A percentile compares a stretch with the other conserved stretches of the same genome.
Conservation (phyloP, 2,888 invertebrate genomes). For the Spisula solida region DNA sequence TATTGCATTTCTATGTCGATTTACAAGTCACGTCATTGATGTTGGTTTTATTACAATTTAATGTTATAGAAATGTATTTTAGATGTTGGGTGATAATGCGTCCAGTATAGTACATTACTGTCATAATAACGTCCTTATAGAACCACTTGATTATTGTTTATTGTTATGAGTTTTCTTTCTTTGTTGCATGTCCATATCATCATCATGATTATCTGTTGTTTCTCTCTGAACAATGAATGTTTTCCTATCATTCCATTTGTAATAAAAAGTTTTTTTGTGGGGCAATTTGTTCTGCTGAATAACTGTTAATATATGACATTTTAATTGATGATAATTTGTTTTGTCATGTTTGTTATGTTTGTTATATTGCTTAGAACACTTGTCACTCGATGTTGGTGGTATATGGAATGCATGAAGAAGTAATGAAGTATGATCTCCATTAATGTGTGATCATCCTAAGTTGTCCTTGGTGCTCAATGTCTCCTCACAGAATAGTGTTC, state of each 20-base stretch:
- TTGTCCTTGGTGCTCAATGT: too few relatives aligned
- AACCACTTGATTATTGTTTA: background rate
- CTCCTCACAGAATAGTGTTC: too few relatives aligned
- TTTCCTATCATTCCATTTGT: background rate
- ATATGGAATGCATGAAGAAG: background rate
- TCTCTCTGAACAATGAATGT: background rate
- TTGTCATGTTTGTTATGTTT: background rate
- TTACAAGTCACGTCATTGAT: background rate
- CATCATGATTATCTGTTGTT: background rate
- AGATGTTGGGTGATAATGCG: background rate
- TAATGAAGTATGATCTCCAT: too few relatives aligned
- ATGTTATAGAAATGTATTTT: slow-evolving; percentile 18
- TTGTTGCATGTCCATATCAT: background rate
- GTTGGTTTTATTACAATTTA: background rate
- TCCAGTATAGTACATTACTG: slow-evolving; percentile 17
- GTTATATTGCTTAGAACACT: background rate
- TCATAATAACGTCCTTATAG: background rate
- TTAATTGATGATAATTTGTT: slow-evolving; percentile 5
- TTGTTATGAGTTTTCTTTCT: background rate
- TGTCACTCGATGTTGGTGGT: background rate
- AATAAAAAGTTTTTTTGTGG: background rate
- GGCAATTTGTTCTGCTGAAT: background rate
- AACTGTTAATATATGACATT: background rate
- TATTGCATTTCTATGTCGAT: background rate
- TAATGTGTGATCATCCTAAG: too few relatives aligned